Base-by-base conservation (phyloP, 2,113 vertebrate species). In the Rhinolophus sinicus region DNA sequence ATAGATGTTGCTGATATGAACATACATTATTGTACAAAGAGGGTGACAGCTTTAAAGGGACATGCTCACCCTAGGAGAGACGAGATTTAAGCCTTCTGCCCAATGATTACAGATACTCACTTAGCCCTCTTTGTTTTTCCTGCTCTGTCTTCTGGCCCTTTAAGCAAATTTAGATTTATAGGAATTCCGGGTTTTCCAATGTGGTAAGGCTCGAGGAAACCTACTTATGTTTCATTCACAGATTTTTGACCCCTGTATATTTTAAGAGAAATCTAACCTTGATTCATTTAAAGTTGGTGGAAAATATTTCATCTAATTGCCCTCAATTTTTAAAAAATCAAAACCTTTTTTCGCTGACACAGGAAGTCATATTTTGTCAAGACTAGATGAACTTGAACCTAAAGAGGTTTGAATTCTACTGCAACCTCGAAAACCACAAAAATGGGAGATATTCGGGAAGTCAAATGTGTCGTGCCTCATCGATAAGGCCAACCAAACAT, bases 381-480 rank as follows among this genome's bases (percentile, higher is more conserved):
- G 77, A 96, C 58, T 88, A 70, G 62, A 88, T 96, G 93, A 97
- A 96, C 97, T 97, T 96, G 92, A 96, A 90, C 95, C 86, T 65
- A 47, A 84, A 81, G 90, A 97, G 78, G 12, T 81, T 90, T 88
- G 87, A 92, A 97, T 97, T 96, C 95, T 96, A 50, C n/a, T 85
- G 84, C 35, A 95, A 94, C 94, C 97, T 96, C 97, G 95, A 87
- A 97, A 97, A 90, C 97, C 98, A 97, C 97, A 97, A 97, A 95
- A 94, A 97, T 97, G 89, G 95, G 75, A 97, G 92, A 90, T 93
- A 97, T 97, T 92, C n/a, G 4, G 70, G 22, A 95, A 77, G 92
- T 93, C n/a, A 90, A 86, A n/a, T 86, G 77, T 58, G 80, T 93
- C 72, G n/a, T 1, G 38, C 78, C 92, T 75, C 38, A 0, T 64